Evolutionary conservation across 1,140 invertebrate species (phyloP).

Genomic region (Tetragnatha versicolor): DNA sequence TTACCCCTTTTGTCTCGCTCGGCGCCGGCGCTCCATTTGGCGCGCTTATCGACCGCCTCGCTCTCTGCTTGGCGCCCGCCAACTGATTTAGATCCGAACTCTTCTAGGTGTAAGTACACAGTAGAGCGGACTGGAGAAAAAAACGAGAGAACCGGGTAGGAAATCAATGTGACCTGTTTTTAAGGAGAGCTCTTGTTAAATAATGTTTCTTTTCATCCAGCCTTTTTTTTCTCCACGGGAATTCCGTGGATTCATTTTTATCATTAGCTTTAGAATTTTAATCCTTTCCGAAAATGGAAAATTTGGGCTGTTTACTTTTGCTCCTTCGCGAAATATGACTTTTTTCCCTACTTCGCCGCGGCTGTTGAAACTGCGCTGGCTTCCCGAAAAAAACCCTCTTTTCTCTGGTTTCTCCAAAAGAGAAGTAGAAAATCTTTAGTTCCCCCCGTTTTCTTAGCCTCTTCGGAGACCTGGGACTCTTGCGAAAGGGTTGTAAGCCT

Average conservation of each 20-base stretch:
- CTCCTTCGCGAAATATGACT: background rate
- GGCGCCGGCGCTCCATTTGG: constrained; percentile 22
- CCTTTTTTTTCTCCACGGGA: background rate
- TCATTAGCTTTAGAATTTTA: constrained; percentile 4
- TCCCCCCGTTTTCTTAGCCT: too few relatives aligned
- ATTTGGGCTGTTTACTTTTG: constrained; percentile 12
- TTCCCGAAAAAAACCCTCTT: too few relatives aligned
- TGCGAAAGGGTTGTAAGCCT: too few relatives aligned
- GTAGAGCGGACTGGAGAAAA: background rate
- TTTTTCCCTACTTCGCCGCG: too few relatives aligned
- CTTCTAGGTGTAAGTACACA: background rate
- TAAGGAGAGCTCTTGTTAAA: too few relatives aligned
- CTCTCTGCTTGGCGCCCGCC: background rate
- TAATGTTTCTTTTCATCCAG: too few relatives aligned
- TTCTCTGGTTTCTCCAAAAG: too few relatives aligned
- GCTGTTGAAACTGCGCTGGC: too few relatives aligned
- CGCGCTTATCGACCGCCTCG: constrained; percentile 24
- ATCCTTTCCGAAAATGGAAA: constrained; percentile 13
- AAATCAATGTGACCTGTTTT: too few relatives aligned
- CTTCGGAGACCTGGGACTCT: too few relatives aligned
- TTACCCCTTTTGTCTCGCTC: constrained; percentile 20
- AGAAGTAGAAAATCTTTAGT: too few relatives aligned
- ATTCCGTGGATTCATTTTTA: background rate
- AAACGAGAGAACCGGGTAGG: too few relatives aligned
- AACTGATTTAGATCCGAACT: background rate